phyloP scores from a whole-genome alignment of 1,140 invertebrate species.

The Drosophila sp. region DNA sequence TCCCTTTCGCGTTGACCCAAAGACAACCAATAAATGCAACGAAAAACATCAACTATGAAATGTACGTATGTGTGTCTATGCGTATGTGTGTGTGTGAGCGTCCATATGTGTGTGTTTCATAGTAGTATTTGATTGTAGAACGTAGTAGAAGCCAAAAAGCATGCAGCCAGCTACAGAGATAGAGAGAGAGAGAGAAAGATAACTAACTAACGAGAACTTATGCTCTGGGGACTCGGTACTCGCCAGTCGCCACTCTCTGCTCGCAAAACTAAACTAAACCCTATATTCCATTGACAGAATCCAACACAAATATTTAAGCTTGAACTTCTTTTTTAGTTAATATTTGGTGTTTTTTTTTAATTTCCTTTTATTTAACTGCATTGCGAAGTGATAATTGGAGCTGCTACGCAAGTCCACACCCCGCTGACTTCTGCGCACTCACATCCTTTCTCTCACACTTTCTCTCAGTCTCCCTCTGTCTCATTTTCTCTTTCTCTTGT shows the following conservation, averaged over 20 bases:
- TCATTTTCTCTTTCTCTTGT: not conserved
- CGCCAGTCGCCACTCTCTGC: constrained; percentile 19
- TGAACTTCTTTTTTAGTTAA: not conserved
- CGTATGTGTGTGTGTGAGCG: constrained; percentile 22
- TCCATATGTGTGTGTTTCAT: constrained; percentile 40
- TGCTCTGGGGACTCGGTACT: constrained; percentile 24
- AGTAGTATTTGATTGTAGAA: constrained; percentile 77
- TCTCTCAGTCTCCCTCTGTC: constrained; percentile 8
- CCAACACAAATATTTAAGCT: not conserved
- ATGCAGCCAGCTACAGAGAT: not conserved
- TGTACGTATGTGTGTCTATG: constrained; percentile 13
- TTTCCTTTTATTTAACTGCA: not conserved
- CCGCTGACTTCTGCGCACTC: constrained; percentile 18
- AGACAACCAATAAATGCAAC: constrained; percentile 40
- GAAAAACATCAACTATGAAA: constrained; percentile 56
- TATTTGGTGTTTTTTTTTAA: not conserved
- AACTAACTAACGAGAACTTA: not conserved
- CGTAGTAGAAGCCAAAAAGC: constrained; percentile 56
- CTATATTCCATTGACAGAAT: not conserved
- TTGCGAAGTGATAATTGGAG: not conserved
- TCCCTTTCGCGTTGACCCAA: constrained; percentile 55
- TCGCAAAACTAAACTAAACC: constrained; percentile 9
- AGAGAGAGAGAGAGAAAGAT: not conserved
- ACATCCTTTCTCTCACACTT: not conserved
- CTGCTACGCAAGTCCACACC: constrained; percentile 12